Percentiles rank a stretch among this genome's conserved stretches.
Evolutionary conservation across 2,113 vertebrate genomes (phyloP).

Genomic region (Otocyon megalotis): DNA sequence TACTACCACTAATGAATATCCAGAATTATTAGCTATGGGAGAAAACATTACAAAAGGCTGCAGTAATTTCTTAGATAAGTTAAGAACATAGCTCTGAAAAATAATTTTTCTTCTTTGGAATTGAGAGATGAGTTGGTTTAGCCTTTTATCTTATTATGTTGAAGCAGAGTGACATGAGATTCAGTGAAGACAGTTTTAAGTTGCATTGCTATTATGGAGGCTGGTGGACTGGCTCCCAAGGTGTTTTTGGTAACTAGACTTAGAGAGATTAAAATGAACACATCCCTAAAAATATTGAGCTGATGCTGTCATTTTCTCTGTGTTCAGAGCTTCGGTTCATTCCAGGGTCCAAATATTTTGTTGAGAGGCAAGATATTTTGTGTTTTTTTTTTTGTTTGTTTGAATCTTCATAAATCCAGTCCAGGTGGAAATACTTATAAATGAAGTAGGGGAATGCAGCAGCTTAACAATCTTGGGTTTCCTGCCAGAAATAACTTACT

Average conservation of each 20-base stretch:
- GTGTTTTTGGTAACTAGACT: constrained; percentile 72
- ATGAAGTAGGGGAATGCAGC: constrained; percentile 29
- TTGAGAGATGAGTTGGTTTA: neutral
- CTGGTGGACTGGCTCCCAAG: constrained; percentile 72
- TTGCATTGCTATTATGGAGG: constrained; percentile 42
- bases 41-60: constrained; percentile 70
- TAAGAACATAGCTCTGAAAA: constrained; percentile 47
- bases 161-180: neutral
- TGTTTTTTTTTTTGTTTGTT: neutral
- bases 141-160: constrained; percentile 35
- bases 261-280: constrained; percentile 77
- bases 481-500: constrained; percentile 55
- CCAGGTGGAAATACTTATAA: constrained; percentile 8
- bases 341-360: neutral
- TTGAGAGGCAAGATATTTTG: constrained; percentile 37
- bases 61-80: constrained; percentile 67
- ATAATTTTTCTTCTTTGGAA: neutral
- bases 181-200: neutral
- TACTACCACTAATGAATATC: constrained; percentile 65
- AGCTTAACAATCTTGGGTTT: neutral
- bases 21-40: constrained; percentile 55
- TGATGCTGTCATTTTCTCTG: neutral
- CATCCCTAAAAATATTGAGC: neutral
- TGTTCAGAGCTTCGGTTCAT: constrained; percentile 55
- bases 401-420: constrained; percentile 25